These are phyloP conservation scores for Scolopax rusticola DNA, from an alignment of 2,797 vertebrate genomes.

Conservation along the genomic window DNA sequence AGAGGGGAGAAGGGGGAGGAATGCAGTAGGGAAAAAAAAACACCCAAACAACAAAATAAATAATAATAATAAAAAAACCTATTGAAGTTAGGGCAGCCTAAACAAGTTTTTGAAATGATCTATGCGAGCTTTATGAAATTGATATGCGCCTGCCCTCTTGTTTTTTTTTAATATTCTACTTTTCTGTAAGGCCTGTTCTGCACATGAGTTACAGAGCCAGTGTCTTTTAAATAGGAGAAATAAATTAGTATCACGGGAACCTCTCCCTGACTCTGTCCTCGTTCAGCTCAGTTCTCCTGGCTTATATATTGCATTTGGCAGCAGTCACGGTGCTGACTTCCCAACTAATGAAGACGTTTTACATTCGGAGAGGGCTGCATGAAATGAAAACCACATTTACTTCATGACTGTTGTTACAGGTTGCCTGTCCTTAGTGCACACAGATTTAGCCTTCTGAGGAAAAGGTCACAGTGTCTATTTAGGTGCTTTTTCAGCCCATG, in stretches of 20 bases:
- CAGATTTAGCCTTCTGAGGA: neutral
- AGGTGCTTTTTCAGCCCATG: neutral
- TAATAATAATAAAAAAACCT: neutral
- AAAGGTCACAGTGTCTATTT: constrained; percentile 40
- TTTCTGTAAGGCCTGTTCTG: neutral
- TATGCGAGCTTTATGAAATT: neutral
- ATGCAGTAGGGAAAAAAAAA: neutral
- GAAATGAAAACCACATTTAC: constrained; percentile 58
- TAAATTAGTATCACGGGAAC: neutral
- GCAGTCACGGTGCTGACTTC: constrained; percentile 49
- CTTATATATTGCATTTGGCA: constrained; percentile 59
- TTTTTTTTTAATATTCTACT: constrained; percentile 6
- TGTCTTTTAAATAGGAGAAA: neutral
- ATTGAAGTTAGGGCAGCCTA: neutral
- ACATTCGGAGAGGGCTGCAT: constrained; percentile 16
- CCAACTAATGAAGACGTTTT: constrained; percentile 68
- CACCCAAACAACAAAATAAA: neutral
- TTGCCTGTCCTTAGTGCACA: neutral
- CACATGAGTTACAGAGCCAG: constrained; percentile 19
- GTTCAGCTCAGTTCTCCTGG: constrained; percentile 45
- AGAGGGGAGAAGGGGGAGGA: neutral
- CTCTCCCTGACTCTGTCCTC: constrained; percentile 35
- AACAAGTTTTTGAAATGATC: neutral
- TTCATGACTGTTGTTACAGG: constrained; percentile 20
- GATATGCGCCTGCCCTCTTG: neutral